Conservation (phyloP, 2,113 vertebrate genomes). For the Podarcis raffonei region DNA sequence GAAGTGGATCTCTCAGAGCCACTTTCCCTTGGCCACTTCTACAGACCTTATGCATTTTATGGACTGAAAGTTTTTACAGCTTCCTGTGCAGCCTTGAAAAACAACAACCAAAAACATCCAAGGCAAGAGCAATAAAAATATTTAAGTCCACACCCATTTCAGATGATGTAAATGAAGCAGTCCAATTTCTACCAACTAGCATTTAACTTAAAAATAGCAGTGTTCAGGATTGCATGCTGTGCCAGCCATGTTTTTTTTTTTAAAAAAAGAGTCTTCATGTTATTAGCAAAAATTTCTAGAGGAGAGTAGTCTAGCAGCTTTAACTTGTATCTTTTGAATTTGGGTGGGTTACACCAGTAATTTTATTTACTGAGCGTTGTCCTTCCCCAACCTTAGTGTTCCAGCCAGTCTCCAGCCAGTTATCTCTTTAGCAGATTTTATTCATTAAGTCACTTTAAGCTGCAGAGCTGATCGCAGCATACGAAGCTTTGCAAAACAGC, state of each 20-base stretch:
- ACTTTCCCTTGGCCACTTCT: neutral
- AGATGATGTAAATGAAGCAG: neutral
- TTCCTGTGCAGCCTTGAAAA: neutral
- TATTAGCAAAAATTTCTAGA: neutral
- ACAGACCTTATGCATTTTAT: neutral
- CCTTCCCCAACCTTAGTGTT: constrained; percentile 14
- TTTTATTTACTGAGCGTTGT: constrained; percentile 31
- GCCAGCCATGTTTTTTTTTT: neutral
- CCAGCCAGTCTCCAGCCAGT: constrained; percentile 8
- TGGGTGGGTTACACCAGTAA: neutral
- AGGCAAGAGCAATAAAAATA: neutral
- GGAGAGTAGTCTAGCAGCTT: neutral
- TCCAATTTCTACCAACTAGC: neutral
- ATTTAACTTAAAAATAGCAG: neutral
- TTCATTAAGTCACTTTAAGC: constrained; percentile 57
- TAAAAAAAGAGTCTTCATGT: neutral
- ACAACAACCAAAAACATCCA: neutral
- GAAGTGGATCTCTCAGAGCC: neutral
- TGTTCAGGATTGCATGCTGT: neutral
- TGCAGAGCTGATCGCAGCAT: constrained; percentile 40
- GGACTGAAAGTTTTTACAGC: neutral
- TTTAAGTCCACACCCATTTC: neutral
- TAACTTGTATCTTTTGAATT: constrained; percentile 37
- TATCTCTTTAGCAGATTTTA: constrained; percentile 60
- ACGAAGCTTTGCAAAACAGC: constrained; percentile 59